A percentile compares a stretch with the other conserved stretches of the same genome.
Conservation (phyloP, 2,113 vertebrate genomes). For the Hypomesus transpacificus region DNA sequence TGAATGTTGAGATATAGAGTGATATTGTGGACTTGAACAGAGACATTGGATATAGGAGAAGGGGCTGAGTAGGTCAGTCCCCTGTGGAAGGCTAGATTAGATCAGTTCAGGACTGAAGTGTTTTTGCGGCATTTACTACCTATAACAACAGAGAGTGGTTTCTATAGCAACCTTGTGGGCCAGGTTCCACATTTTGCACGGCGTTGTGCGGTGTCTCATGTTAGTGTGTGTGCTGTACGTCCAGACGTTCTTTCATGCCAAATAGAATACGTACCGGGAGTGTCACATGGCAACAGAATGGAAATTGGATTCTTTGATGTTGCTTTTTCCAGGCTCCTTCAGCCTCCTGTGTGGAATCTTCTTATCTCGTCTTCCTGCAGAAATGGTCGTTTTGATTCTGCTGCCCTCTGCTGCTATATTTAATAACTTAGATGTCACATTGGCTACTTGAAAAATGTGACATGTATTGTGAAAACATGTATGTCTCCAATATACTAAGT, state of each 20-base stretch:
- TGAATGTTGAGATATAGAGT: too few species aligned
- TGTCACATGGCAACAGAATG: conserved; percentile 21
- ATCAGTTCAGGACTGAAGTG: neutral
- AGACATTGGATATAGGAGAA: too few species aligned
- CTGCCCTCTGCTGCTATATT: conserved; percentile 43
- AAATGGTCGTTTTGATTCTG: conserved; percentile 35
- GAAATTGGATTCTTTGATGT: conserved; percentile 25
- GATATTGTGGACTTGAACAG: too few species aligned
- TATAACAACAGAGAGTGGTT: conserved; percentile 18
- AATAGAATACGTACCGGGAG: conserved; percentile 31
- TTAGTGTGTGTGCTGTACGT: neutral
- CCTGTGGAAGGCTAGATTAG: neutral
- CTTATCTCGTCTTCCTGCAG: neutral
- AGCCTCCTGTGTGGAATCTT: neutral
- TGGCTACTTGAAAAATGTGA: neutral
- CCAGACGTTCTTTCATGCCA: conserved; percentile 20
- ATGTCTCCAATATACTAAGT: neutral
- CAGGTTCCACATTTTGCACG: conserved; percentile 14
- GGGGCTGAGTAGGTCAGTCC: neutral
- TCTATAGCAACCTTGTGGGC: conserved; percentile 36
- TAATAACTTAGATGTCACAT: neutral
- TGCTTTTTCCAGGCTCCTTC: neutral
- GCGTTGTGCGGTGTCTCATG: conserved; percentile 1
- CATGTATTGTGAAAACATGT: neutral
- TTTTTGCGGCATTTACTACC: neutral